phyloP scores from a whole-genome alignment of 2,113 vertebrate species.

The Elephas maximus region DNA sequence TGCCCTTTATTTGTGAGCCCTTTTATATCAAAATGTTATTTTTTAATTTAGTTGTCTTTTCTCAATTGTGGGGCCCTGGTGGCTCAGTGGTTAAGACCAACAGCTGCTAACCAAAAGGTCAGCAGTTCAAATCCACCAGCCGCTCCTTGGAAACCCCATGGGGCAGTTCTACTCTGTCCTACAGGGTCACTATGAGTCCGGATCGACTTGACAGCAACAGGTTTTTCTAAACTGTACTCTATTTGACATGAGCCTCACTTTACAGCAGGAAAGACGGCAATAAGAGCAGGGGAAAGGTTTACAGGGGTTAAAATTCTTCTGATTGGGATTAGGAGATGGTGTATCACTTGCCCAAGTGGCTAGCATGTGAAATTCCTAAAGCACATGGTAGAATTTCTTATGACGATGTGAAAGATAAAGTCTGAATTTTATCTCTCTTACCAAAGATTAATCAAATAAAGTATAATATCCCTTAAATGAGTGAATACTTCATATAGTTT shows the following conservation, averaged over 20 bases:
- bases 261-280: neutral
- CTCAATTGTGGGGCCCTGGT: neutral
- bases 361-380: neutral
- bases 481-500: neutral
- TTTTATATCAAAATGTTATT: constrained; percentile 32
- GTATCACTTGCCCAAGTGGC: neutral
- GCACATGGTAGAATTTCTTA: neutral
- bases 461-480: neutral
- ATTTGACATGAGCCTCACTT: neutral
- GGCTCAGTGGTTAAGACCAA: no score
- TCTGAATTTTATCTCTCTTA: constrained; percentile 3
- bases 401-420: neutral
- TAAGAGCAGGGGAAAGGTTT: neutral
- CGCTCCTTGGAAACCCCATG: no score
- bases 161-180: no score
- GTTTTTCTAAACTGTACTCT: neutral
- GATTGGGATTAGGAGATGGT: neutral
- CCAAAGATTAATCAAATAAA: neutral
- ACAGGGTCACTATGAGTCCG: no score
- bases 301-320: neutral
- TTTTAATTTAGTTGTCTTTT: constrained; percentile 28
- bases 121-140: no score
- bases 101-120: no score
- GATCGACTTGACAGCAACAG: no score
- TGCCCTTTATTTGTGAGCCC: neutral